These are phyloP conservation scores for Latrodectus hesperus DNA, from an alignment of 2,888 invertebrate species.

Conservation along the genomic window DNA sequence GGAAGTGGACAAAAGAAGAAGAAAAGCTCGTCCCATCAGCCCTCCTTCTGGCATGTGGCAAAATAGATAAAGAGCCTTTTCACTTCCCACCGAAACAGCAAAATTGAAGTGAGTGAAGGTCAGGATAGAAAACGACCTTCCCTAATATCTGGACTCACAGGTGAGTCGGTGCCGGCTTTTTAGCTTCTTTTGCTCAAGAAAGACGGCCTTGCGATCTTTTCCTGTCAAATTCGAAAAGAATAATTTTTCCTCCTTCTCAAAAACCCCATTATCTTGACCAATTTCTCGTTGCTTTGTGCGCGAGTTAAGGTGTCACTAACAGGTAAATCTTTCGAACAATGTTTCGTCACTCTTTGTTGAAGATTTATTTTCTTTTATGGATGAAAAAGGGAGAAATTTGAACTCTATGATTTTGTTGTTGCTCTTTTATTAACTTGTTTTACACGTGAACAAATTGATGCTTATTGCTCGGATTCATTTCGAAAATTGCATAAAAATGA, in stretches of 20 bases:
- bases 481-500: no score
- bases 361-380: background rate
- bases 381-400: no score
- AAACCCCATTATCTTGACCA: background rate
- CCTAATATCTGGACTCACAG: conserved; percentile 6
- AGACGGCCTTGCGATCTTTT: background rate
- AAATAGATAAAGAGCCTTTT: conserved; percentile 29
- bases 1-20: background rate
- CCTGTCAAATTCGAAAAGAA: background rate
- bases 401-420: no score
- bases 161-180: background rate
- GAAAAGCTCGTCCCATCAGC: conserved; percentile 22
- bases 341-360: background rate
- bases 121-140: conserved; percentile 44
- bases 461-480: no score
- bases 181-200: conserved; percentile 11
- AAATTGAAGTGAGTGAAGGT: conserved; percentile 36
- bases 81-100: background rate
- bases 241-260: background rate
- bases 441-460: no score
- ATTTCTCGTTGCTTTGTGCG: background rate
- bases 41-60: background rate
- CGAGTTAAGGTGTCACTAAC: background rate
- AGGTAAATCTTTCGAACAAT: background rate
- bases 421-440: no score